Base-by-base conservation (phyloP, 2,797 vertebrate genomes). In the Harpagifer antarcticus region DNA sequence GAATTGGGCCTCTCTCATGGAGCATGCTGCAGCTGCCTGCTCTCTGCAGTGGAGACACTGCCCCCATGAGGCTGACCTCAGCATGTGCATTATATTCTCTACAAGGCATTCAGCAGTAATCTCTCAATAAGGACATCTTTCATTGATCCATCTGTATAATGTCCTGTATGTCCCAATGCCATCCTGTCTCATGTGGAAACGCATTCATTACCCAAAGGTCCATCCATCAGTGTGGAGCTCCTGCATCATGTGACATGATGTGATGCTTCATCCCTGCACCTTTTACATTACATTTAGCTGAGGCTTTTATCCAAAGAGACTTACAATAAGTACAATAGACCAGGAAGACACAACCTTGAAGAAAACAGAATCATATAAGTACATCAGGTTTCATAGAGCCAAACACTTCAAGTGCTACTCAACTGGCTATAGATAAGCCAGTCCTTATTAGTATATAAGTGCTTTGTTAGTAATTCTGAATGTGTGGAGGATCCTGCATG, bases 1-100 rank as follows among this genome's bases (percentile, higher is more conserved):
- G 27, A 27, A 27, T 27, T 27, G 27, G 27, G 27, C 27, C 27
- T 27, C 27, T 27, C 33, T 15, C 7, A 8, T 16, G n/a, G 27
- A 57, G 57, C 53, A 50, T 72, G 40, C 45, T 40, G 12, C 13
- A 16, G 37, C 8, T 68, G 33, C 31, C 15, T 66, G 15, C 15
- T 56, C 7, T 20, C 15, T 42, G 23, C 68, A 9, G 44, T 84
- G 58, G 72, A 58, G 48, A 4, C 45, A 82, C 78, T 87, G 86
- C 87, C 89, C 81, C 83, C 90, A 12, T 77, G 81, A 91, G 92
- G 88, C 70, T 64, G 10, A 77, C 53, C 10, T 37, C 20, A 74
- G 77, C 68, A 79, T 79, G 77, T 81, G 69, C 82, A 79, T 44
- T 11, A 49, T 13, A 16, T 33, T 58, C 2, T 12, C 0, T 43